These are phyloP conservation scores for Neuroscelio doddi DNA, from an alignment of 2,888 invertebrate genomes.

Conservation along the genomic window DNA sequence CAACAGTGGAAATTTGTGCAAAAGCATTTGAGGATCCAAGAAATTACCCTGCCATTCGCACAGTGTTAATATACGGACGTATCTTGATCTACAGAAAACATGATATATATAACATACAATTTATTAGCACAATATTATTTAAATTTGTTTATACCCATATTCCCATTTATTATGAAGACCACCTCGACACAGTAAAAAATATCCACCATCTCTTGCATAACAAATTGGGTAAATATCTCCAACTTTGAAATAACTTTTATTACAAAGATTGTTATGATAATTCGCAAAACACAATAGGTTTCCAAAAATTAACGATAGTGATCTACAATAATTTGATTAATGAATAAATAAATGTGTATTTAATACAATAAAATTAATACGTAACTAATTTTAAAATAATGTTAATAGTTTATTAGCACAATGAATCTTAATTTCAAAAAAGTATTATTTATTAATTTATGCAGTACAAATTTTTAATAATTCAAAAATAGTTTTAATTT, in stretches of 20 bases:
- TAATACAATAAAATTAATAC: too few relatives aligned
- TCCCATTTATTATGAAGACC: slow-evolving; percentile 26
- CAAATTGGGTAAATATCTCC: slow-evolving; percentile 18
- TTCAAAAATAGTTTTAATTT: too few relatives aligned
- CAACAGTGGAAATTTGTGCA: slow-evolving; percentile 55
- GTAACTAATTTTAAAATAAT: too few relatives aligned
- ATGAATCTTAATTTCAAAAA: too few relatives aligned
- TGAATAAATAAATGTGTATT: too few relatives aligned
- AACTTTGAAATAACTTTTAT: slow-evolving; percentile 1
- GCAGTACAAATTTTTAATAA: too few relatives aligned
- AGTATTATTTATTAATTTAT: too few relatives aligned
- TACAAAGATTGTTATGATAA: slow-evolving; percentile 10
- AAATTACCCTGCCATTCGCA: slow-evolving; percentile 25
- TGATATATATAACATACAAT: too few relatives aligned
- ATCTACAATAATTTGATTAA: slow-evolving; percentile 4
- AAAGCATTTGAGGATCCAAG: slow-evolving; percentile 57
- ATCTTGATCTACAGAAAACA: slow-evolving; percentile 17
- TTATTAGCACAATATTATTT: too few relatives aligned
- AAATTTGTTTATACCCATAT: slow-evolving; percentile 17
- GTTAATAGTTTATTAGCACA: too few relatives aligned
- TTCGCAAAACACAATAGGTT: neutral
- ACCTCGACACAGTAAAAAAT: slow-evolving; percentile 27
- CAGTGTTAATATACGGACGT: slow-evolving; percentile 18
- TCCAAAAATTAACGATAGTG: neutral
- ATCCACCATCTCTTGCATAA: slow-evolving; percentile 19